Base-by-base conservation (phyloP, 2,797 vertebrate genomes). In the Lophura swinhoii region DNA sequence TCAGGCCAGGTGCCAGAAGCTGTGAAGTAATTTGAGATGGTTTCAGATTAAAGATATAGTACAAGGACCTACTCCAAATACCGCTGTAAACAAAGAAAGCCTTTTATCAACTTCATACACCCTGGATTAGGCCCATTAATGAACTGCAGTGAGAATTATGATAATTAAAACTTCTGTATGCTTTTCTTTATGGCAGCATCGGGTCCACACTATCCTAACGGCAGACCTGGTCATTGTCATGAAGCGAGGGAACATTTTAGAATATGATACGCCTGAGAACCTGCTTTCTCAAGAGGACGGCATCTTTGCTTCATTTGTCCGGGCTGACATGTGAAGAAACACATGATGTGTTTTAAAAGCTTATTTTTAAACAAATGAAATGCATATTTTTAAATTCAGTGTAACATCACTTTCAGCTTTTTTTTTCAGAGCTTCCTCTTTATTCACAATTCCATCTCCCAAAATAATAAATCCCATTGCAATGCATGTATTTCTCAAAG, bases 221-320 rank as follows among this genome's bases (percentile, higher is more conserved):
- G 99, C 99, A 10, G 99, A 99, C 88, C 95, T 99, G 94, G 99
- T 99, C 83, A 99, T 99, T 2, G 99, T 99, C 97, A 99, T 99
- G 99, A 99, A 99, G 96, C 94, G 99, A 91, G 99, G 99, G 59
- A 99, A 98, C 96, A 99, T 99, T 93, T 92, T 99, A 95, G 99
- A 99, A 94, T 98, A 99, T 0, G 99, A 99, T 90, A 99, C 98
- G 28, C 99, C 99, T 2, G 98, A 99, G 97, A 98, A 98, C 60
- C 98, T 99, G 3, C 95, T 99, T 94, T 98, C 98, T 94, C 98
- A 97, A 89, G 99, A 99, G 95, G 98, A 99, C 3, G 97, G 99
- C 76, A 97, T 99, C 96, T 99, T 99, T 18, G 98, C 99, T 24
- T 99, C 99, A 1, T 99, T 99, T 48, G 99, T 99, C 91, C 98